These are phyloP conservation scores for Austrofundulus limnaeus DNA, from an alignment of 2,113 vertebrate genomes.

Conservation along the genomic window DNA sequence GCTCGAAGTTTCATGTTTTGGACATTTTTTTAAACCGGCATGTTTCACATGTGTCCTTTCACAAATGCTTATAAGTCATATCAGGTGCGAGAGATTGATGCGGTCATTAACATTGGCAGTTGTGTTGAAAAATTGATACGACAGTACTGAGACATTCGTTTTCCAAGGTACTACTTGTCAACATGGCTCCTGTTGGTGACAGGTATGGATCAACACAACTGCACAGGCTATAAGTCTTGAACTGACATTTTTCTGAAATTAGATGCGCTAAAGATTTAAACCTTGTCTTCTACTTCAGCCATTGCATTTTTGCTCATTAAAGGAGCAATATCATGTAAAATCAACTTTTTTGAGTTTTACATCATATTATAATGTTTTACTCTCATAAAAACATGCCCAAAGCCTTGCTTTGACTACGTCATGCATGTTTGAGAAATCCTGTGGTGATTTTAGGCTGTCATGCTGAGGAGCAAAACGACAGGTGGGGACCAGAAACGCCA, in stretches of 20 bases:
- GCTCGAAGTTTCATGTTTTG: too few species aligned
- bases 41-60: neutral
- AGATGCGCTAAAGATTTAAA: neutral
- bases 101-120: neutral
- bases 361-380: too few species aligned
- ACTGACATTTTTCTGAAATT: neutral
- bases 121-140: slow-evolving; percentile 7
- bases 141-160: neutral
- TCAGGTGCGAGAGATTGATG: neutral
- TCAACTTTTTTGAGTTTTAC: too few species aligned
- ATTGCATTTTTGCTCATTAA: neutral
- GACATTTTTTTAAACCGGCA: neutral
- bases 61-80: neutral
- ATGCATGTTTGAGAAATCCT: too few species aligned
- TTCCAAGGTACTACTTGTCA: neutral
- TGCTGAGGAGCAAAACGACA: too few species aligned
- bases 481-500: too few species aligned
- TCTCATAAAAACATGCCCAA: too few species aligned
- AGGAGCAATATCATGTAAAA: too few species aligned
- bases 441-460: too few species aligned
- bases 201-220: slow-evolving; percentile 1
- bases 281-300: neutral
- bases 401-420: too few species aligned
- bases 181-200: neutral
- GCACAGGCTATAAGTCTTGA: neutral